Base-by-base conservation (phyloP, 30 jellyfish, hydroid and myxozoan species). In the Mastigias papua region DNA sequence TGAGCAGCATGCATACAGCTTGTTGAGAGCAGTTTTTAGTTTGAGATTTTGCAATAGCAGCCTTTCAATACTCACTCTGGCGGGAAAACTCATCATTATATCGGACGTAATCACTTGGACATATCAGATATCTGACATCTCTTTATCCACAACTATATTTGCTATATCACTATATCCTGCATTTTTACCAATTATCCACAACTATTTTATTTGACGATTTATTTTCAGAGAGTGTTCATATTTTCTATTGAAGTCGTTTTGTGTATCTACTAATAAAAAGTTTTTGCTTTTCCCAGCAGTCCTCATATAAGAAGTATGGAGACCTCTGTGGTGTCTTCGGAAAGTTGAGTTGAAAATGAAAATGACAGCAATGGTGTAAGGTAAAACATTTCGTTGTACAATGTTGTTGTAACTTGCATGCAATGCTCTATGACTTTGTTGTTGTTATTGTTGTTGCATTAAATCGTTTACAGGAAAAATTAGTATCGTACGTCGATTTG, bases 301-400 rank as follows among this genome's bases (percentile, higher is more conserved):
- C 88, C 88, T 16, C 20, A 29, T 34, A 77, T 73, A 66, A 77
- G 64, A 73, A 54, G 79, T 73, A 11, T 62, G 8, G 88, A 77
- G 37, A 64, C 88, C 29, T 32, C 76, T 31, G 77, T 77, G 63
- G 57, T 77, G 76, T 58, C 88, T 23, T 77, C 78, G 21, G 76
- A 48, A 34, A 75, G 58, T 75, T 48, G 49, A 26, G 23, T 19
- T 7, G 42, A 63, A 27, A 25, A 63, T 22, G 20, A 3, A 17
- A 1, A 63, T 6, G 42, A 63, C 57, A 23, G 35, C 74, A 49
- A 34, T 37, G 64, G 78, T 28, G 65, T 23, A 54, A 60, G 64
- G 78, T 66, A 63, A 63, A n/a, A 7, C 21, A 27, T 54, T 5
- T 60, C 76, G 17, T n/a, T 50, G 67, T 54, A 54, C 34, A 63